Evolutionary conservation across 1,140 invertebrate species (phyloP).

Genomic region (Apis cerana): DNA sequence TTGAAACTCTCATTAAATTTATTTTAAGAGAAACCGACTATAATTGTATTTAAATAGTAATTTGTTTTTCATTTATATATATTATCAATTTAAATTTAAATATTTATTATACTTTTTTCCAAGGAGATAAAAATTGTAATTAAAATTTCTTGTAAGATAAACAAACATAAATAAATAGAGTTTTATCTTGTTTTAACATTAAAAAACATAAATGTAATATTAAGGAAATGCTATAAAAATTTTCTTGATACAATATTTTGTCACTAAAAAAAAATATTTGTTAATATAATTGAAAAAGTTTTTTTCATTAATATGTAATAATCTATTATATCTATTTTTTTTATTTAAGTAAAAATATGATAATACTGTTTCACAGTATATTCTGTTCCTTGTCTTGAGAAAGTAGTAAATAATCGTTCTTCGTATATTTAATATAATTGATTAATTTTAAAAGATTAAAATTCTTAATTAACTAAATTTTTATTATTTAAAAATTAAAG

Average conservation of each 20-base stretch:
- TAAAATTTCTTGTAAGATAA: slow-evolving; percentile 49
- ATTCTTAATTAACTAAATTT: slow-evolving; percentile 1
- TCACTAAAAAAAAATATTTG: neutral
- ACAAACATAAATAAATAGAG: slow-evolving; percentile 20
- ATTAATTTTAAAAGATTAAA: neutral
- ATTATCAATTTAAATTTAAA: neutral
- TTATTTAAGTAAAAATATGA: neutral
- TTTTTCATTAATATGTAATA: neutral
- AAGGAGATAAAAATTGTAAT: slow-evolving; percentile 26
- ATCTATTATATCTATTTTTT: neutral
- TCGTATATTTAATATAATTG: neutral
- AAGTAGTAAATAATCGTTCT: neutral
- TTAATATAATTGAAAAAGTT: neutral
- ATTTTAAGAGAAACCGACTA: neutral
- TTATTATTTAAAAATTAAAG: neutral
- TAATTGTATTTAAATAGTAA: neutral
- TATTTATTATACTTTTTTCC: neutral
- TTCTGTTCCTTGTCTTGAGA: neutral
- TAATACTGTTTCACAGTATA: neutral
- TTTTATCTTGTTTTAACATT: slow-evolving; percentile 33
- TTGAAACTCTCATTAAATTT: neutral
- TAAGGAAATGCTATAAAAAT: neutral
- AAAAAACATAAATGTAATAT: neutral
- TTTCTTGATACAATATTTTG: neutral
- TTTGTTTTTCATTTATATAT: neutral